These are phyloP conservation scores for Rhinichthys klamathensis DNA, from an alignment of 2,113 vertebrate genomes.

Conservation along the genomic window DNA sequence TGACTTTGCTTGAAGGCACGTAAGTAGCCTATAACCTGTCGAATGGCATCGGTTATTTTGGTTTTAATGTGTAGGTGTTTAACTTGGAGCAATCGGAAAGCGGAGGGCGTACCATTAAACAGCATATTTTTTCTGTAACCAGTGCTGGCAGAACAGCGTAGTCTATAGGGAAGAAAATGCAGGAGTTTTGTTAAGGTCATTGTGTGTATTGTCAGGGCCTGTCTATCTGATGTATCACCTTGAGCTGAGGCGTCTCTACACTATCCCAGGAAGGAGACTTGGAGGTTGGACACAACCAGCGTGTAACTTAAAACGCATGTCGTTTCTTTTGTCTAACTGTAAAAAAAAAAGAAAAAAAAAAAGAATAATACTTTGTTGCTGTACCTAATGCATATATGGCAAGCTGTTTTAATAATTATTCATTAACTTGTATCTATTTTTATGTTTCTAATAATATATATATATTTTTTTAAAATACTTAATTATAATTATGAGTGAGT, in stretches of 20 bases:
- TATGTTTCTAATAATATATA: background rate
- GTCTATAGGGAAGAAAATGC: background rate
- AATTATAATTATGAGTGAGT: background rate
- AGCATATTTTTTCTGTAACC: background rate
- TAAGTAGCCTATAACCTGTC: conserved; percentile 31
- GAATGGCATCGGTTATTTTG: background rate
- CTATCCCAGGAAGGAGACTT: conserved; percentile 71
- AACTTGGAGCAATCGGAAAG: background rate
- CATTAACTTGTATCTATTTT: background rate
- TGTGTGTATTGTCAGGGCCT: conserved; percentile 17
- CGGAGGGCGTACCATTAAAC: background rate
- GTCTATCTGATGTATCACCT: conserved; percentile 67
- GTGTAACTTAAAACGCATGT: conserved; percentile 61
- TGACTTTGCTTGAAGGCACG: conserved; percentile 47
- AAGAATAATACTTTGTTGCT: background rate
- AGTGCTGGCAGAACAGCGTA: background rate
- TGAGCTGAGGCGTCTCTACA: conserved; percentile 58
- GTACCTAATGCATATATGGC: background rate
- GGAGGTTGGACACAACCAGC: conserved; percentile 70
- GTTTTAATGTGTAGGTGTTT: background rate
- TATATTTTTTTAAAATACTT: background rate
- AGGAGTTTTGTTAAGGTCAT: conserved; percentile 29
- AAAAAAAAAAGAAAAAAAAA: background rate
- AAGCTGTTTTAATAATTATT: background rate
- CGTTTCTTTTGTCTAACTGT: background rate